Percentiles rank a stretch among this genome's conserved stretches.
Conservation (phyloP, 1,140 invertebrate species). For the Lasioglossum baleicum region DNA sequence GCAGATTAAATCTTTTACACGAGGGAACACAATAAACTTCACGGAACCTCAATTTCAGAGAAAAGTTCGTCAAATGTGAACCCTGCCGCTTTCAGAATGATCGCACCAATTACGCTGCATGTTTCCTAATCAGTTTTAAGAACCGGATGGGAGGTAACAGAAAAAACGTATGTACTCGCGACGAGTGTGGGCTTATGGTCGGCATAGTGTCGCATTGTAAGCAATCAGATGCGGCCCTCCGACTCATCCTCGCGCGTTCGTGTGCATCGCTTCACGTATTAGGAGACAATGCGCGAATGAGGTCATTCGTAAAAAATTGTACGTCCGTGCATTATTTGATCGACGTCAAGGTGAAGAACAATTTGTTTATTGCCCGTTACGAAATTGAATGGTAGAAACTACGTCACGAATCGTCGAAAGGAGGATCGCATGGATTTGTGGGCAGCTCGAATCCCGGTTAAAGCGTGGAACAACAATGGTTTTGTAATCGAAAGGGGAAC, state of each 20-base stretch:
- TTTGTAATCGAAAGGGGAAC: too few species aligned
- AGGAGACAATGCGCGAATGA: conserved; percentile 15
- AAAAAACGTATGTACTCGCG: conserved; percentile 22
- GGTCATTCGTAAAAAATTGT: neutral
- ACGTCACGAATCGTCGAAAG: too few species aligned
- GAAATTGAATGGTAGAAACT: too few species aligned
- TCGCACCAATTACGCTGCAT: conserved; percentile 2
- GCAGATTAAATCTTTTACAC: too few species aligned
- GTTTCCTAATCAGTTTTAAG: conserved; percentile 14
- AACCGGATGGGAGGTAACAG: conserved; percentile 24
- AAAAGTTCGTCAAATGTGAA: neutral
- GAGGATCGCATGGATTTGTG: too few species aligned
- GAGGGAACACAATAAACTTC: neutral
- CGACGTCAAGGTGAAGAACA: too few species aligned
- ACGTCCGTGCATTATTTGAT: too few species aligned
- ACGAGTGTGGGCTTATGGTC: conserved; percentile 19
- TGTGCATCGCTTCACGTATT: conserved; percentile 17
- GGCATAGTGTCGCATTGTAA: conserved; percentile 19
- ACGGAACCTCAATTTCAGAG: neutral
- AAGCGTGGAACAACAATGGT: too few species aligned
- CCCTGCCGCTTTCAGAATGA: neutral
- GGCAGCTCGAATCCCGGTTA: too few species aligned
- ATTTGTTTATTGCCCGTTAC: too few species aligned
- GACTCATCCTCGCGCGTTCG: conserved; percentile 4
- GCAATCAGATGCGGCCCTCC: conserved; percentile 34